Evolutionary conservation across 1,140 invertebrate species (phyloP).

Genomic region (Trichoplusia ni): DNA sequence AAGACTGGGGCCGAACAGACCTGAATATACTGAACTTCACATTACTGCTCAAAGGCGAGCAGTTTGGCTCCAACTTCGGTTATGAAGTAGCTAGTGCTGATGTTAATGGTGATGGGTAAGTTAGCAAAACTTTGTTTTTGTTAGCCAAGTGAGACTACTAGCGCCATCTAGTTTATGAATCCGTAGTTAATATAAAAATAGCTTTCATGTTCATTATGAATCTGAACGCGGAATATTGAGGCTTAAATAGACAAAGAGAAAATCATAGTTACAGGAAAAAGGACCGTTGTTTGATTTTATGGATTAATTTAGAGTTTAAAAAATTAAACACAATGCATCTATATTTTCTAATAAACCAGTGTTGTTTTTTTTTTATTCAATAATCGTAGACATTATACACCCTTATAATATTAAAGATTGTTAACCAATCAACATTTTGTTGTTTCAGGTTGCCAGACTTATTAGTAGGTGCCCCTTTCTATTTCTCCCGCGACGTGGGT

Average conservation of each 20-base stretch:
- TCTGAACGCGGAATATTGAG: no score
- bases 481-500: constrained; percentile 89
- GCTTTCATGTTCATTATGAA: no score
- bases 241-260: no score
- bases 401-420: no score
- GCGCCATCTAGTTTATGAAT: no score
- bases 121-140: not conserved
- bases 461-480: constrained; percentile 95
- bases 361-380: not conserved
- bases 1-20: constrained; percentile 76
- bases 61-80: constrained; percentile 94
- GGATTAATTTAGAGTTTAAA: no score
- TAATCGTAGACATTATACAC: not conserved
- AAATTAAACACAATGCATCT: no score
- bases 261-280: no score
- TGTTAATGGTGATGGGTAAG: constrained; percentile 92
- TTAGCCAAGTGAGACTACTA: no score
- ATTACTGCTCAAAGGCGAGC: constrained; percentile 89
- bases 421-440: not conserved
- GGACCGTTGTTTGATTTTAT: no score
- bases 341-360: no score
- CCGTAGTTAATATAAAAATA: no score
- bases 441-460: constrained; percentile 89
- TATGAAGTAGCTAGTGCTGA: constrained; percentile 93
- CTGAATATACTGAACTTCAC: constrained; percentile 84